Conservation (phyloP, 2,797 vertebrate genomes). For the Geotrypetes seraphini region DNA sequence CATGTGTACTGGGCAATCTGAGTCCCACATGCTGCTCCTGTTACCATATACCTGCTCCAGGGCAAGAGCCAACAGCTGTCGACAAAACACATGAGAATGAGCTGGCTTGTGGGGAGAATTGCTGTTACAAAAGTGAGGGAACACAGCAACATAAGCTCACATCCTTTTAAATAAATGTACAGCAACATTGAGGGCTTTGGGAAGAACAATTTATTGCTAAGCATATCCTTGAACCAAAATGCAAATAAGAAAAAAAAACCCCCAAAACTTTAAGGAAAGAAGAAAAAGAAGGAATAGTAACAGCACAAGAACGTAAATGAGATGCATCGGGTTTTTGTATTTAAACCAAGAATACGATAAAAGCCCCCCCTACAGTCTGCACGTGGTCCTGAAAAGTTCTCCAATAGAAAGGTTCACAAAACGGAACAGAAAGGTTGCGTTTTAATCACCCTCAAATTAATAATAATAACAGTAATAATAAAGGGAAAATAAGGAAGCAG, state of each 20-base stretch:
- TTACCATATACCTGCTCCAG: too few relatives aligned
- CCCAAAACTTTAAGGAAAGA: slow-evolving; percentile 57
- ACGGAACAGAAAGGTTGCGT: slow-evolving; percentile 18
- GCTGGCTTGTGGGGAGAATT: too few relatives aligned
- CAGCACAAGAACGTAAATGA: slow-evolving; percentile 57
- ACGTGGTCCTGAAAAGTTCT: slow-evolving; percentile 55
- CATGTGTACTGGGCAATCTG: too few relatives aligned
- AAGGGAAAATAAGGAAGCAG: slow-evolving; percentile 47
- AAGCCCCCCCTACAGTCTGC: too few relatives aligned
- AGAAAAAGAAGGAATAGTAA: slow-evolving; percentile 60
- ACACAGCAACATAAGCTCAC: too few relatives aligned
- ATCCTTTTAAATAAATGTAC: slow-evolving; percentile 38
- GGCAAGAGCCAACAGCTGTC: too few relatives aligned
- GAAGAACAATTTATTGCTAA: slow-evolving; percentile 97
- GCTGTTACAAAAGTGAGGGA: too few relatives aligned
- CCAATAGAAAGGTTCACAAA: slow-evolving; percentile 62
- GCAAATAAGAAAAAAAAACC: slow-evolving; percentile 59
- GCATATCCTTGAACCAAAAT: slow-evolving; percentile 83
- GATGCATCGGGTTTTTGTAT: slow-evolving; percentile 40
- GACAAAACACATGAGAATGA: too few relatives aligned
- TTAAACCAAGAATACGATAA: slow-evolving; percentile 55
- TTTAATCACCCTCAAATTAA: slow-evolving; percentile 38
- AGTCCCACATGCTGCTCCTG: too few relatives aligned
- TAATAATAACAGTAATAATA: slow-evolving; percentile 37
- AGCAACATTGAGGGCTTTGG: slow-evolving; percentile 54